Conservation (phyloP, 2,113 vertebrate species). For the Pseudopipra pipra region DNA sequence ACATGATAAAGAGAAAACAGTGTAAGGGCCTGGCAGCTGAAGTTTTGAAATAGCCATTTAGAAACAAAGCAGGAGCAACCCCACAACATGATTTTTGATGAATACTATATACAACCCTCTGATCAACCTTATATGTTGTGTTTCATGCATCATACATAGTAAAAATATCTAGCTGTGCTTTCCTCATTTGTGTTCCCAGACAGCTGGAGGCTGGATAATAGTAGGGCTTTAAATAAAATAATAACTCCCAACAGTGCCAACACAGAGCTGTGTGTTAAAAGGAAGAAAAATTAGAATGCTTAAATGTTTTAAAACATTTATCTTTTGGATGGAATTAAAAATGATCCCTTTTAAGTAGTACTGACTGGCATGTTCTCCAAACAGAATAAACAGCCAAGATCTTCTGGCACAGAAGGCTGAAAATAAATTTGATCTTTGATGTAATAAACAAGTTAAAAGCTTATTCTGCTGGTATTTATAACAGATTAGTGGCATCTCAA, state of each 20-base stretch:
- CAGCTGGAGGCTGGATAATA: background rate
- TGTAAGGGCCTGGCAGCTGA: background rate
- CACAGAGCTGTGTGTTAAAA: background rate
- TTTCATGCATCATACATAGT: background rate
- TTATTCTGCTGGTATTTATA: background rate
- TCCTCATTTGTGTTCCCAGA: background rate
- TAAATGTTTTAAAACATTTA: conserved; percentile 24
- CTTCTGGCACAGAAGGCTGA: background rate
- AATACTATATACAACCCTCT: background rate
- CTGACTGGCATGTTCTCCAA: background rate
- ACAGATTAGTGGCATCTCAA: background rate
- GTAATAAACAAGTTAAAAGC: conserved; percentile 3
- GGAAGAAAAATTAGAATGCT: background rate
- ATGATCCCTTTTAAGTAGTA: background rate
- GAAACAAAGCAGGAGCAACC: background rate
- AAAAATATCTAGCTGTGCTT: conserved; percentile 21
- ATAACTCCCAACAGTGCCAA: conserved; percentile 1
- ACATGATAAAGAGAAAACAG: conserved; percentile 14
- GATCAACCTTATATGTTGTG: background rate
- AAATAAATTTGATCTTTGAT: background rate
- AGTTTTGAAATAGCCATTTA: background rate
- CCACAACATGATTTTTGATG: background rate
- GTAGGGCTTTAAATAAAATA: conserved; percentile 5
- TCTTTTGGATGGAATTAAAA: background rate
- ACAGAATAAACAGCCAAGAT: background rate